These are phyloP conservation scores for Uropsilus gracilis DNA, from an alignment of 2,113 vertebrate species.

Conservation along the genomic window DNA sequence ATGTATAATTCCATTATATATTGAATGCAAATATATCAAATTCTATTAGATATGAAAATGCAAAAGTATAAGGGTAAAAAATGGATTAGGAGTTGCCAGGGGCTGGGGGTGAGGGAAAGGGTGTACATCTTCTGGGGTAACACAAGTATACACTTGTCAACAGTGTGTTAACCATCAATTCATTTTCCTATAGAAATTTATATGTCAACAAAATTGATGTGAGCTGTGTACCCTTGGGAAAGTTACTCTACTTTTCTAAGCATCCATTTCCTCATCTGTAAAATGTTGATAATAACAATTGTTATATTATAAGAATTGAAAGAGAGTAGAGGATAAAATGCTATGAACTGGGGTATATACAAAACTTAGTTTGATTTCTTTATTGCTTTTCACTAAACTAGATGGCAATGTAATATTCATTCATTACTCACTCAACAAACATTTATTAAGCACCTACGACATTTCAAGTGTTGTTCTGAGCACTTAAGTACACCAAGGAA, in stretches of 20 bases:
- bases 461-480: neutral
- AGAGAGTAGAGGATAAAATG: neutral
- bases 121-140: neutral
- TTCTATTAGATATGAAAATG: conserved; percentile 29
- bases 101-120: neutral
- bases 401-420: neutral
- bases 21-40: too few species aligned
- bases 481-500: neutral
- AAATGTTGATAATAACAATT: neutral
- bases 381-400: neutral
- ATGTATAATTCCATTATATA: neutral
- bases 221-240: neutral
- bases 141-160: neutral
- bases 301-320: neutral
- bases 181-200: neutral
- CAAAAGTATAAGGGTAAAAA: neutral
- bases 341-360: neutral
- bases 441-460: neutral
- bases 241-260: neutral
- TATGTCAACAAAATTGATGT: neutral
- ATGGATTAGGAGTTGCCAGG: neutral
- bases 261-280: neutral
- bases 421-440: neutral
- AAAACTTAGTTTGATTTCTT: neutral
- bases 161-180: neutral